Conservation (phyloP, 2,888 invertebrate species). For the Unio delphinus region DNA sequence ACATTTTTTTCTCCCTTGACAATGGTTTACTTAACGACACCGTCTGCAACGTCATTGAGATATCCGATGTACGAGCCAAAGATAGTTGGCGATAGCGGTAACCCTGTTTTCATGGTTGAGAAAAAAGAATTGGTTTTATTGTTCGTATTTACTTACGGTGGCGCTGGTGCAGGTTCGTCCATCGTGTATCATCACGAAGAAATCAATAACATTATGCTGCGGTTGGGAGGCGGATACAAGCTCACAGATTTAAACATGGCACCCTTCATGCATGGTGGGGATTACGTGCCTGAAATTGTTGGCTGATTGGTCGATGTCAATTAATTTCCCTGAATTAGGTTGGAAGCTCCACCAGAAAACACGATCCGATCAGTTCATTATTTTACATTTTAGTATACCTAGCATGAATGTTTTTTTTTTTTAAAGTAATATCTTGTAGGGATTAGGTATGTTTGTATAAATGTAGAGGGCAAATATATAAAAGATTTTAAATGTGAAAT, state of each 20-base stretch:
- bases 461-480: too few relatives aligned
- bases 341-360: too few relatives aligned
- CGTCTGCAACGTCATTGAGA: conserved; percentile 18
- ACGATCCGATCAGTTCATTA: too few relatives aligned
- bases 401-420: too few relatives aligned
- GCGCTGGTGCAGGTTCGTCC: conserved; percentile 46
- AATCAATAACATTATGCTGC: conserved; percentile 41
- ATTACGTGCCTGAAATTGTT: conserved; percentile 17
- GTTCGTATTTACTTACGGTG: conserved; percentile 52
- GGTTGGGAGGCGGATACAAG: conserved; percentile 39
- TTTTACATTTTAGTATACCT: too few relatives aligned
- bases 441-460: too few relatives aligned
- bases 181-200: conserved; percentile 42
- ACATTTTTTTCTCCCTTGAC: conserved; percentile 13
- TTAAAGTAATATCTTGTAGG: too few relatives aligned
- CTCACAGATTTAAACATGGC: conserved; percentile 43
- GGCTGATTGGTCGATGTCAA: conserved; percentile 1
- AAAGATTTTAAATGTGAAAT: too few relatives aligned
- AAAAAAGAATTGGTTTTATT: conserved; percentile 46
- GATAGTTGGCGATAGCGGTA: conserved; percentile 51
- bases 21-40: conserved; percentile 30
- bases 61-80: conserved; percentile 42
- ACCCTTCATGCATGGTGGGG: conserved; percentile 7
- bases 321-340: too few relatives aligned
- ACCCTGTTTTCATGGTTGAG: conserved; percentile 51